phyloP scores from a whole-genome alignment of 2,113 vertebrate species.

The Etia nguti region DNA sequence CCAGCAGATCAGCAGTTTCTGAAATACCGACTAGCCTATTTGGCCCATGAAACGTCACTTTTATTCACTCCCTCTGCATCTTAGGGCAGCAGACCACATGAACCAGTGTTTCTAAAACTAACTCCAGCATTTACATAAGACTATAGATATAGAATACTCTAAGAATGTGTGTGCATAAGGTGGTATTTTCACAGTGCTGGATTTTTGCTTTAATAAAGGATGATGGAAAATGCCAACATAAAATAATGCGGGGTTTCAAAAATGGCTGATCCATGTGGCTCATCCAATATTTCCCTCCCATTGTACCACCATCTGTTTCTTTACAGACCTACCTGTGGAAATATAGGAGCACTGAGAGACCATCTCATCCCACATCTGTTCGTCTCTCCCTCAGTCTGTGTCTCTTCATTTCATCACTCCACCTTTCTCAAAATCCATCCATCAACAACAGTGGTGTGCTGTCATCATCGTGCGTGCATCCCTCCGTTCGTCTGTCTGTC shows the following conservation, averaged over 20 bases:
- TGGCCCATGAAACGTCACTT: not conserved
- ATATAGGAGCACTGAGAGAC: conserved; percentile 44
- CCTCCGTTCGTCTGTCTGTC: conserved; percentile 66
- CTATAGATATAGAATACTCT: not conserved
- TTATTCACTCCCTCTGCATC: not conserved
- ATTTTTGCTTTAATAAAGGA: not conserved
- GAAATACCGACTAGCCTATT: not conserved
- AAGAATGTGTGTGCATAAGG: not conserved
- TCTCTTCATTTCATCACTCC: conserved; percentile 65
- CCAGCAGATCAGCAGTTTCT: not conserved
- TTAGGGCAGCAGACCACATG: not conserved
- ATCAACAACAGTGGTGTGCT: conserved; percentile 56
- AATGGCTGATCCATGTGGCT: not conserved
- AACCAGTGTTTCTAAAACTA: not conserved
- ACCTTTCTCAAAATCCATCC: conserved; percentile 59
- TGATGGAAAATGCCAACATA: not conserved
- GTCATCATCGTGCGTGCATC: conserved; percentile 50
- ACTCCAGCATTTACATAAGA: not conserved
- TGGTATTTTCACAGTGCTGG: not conserved
- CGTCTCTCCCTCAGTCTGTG: conserved; percentile 61
- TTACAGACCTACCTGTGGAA: conserved; percentile 58
- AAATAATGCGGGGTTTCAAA: not conserved
- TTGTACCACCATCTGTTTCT: conserved; percentile 61
- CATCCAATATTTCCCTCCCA: conserved; percentile 6
- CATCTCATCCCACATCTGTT: conserved; percentile 54